These are phyloP conservation scores for Zalophus californianus DNA, from an alignment of 2,797 vertebrate genomes.

Conservation along the genomic window DNA sequence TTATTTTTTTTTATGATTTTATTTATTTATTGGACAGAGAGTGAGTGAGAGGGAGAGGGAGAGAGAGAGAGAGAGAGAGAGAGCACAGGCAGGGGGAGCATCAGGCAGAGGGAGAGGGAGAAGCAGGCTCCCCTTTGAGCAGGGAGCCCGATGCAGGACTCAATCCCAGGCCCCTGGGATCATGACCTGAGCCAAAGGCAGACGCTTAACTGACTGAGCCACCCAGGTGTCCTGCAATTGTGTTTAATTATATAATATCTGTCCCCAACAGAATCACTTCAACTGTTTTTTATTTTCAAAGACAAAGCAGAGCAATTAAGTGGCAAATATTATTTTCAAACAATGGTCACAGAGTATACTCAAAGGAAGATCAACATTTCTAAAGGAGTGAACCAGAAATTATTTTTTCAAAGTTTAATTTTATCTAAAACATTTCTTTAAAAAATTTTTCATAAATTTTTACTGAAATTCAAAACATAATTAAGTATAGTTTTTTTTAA, in stretches of 20 bases:
- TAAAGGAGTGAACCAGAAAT: background rate
- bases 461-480: background rate
- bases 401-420: conserved; percentile 22
- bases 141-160: no score
- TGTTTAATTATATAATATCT: conserved; percentile 2
- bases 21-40: background rate
- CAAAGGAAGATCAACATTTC: background rate
- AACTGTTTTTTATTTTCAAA: background rate
- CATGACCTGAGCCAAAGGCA: no score
- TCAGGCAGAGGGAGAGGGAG: no score
- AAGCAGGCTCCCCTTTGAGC: no score
- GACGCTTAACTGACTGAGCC: no score
- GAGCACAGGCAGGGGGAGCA: no score
- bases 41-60: no score
- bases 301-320: background rate
- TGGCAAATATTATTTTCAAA: conserved; percentile 30
- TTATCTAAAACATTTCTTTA: background rate
- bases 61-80: no score
- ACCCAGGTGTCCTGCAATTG: background rate
- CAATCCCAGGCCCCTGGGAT: no score
- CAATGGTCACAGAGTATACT: background rate
- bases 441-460: background rate
- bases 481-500: background rate
- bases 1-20: background rate
- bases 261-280: background rate